phyloP scores from a whole-genome alignment of 2,797 vertebrate genomes.

The Syngnathus rostellatus region DNA sequence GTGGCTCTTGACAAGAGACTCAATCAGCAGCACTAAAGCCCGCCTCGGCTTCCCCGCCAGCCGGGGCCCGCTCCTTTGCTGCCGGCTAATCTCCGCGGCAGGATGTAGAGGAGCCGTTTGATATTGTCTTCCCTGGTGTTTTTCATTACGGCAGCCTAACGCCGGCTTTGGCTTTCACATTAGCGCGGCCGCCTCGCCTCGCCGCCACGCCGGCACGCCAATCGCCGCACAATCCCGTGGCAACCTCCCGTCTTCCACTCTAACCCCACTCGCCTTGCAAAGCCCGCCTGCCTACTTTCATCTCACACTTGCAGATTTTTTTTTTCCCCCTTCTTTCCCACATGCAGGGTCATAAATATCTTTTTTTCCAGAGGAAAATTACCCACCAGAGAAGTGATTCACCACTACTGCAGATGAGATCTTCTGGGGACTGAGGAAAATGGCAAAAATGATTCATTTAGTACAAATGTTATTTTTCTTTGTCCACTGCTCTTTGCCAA shows the following conservation, averaged over 20 bases:
- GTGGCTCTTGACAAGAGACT: conserved; percentile 67
- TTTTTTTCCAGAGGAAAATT: conserved; percentile 21
- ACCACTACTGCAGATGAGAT: neutral
- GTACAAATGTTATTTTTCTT: neutral
- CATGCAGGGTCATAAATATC: conserved; percentile 39
- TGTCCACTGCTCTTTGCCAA: no score
- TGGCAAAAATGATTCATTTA: neutral
- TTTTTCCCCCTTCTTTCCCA: conserved; percentile 16
- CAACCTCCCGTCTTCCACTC: conserved; percentile 59
- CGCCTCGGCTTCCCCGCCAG: conserved; percentile 51
- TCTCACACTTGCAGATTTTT: conserved; percentile 31
- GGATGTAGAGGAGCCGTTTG: conserved; percentile 98
- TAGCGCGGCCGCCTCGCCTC: conserved; percentile 81
- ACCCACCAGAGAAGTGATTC: neutral
- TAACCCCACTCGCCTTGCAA: conserved; percentile 60
- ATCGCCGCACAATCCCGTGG: conserved; percentile 69
- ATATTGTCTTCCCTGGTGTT: conserved; percentile 99
- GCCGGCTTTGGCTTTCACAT: conserved; percentile 92
- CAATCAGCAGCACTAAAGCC: conserved; percentile 70
- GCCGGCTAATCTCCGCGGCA: conserved; percentile 92
- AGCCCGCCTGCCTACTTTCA: conserved; percentile 50
- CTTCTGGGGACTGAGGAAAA: no score
- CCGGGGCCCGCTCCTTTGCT: conserved; percentile 62
- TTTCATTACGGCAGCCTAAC: conserved; percentile 94
- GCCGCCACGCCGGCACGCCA: conserved; percentile 74